Percentiles rank a stretch among this genome's conserved stretches.
Evolutionary conservation across 2,797 vertebrate genomes (phyloP).

Genomic region (Pelochelys cantorii): DNA sequence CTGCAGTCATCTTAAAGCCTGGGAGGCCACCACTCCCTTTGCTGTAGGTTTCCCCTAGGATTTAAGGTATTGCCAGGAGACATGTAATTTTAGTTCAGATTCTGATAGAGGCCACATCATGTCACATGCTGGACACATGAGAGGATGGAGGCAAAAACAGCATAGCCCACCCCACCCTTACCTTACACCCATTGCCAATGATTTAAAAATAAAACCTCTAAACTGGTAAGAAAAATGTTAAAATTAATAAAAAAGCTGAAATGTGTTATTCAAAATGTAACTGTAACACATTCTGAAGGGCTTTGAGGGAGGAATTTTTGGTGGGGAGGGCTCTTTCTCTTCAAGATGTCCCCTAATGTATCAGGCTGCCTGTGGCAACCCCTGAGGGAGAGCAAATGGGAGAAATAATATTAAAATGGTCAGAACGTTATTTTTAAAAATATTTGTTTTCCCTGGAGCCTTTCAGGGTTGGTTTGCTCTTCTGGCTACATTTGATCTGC

Average conservation of each 20-base stretch:
- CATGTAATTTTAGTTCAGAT: background rate
- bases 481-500: constrained; percentile 32
- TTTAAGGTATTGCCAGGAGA: background rate
- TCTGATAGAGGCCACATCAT: background rate
- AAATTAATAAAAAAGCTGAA: constrained; percentile 69
- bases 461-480: constrained; percentile 69
- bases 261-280: constrained; percentile 70
- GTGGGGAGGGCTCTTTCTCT: constrained; percentile 61
- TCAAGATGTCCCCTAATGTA: constrained; percentile 58
- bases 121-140: background rate
- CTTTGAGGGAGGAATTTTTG: constrained; percentile 56
- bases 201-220: constrained; percentile 4
- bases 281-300: constrained; percentile 70
- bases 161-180: background rate
- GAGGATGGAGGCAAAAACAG: background rate
- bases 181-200: background rate
- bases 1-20: background rate
- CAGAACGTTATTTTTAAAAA: constrained; percentile 61
- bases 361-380: constrained; percentile 58
- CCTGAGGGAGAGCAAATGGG: constrained; percentile 57
- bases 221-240: constrained; percentile 49
- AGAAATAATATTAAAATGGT: constrained; percentile 67
- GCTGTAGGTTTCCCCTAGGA: background rate
- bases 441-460: constrained; percentile 70
- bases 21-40: background rate